A percentile compares a stretch with the other conserved stretches of the same genome.
These are phyloP conservation scores for Bothrops jararaca DNA, from an alignment of 2,113 vertebrate genomes.

Conservation along the genomic window DNA sequence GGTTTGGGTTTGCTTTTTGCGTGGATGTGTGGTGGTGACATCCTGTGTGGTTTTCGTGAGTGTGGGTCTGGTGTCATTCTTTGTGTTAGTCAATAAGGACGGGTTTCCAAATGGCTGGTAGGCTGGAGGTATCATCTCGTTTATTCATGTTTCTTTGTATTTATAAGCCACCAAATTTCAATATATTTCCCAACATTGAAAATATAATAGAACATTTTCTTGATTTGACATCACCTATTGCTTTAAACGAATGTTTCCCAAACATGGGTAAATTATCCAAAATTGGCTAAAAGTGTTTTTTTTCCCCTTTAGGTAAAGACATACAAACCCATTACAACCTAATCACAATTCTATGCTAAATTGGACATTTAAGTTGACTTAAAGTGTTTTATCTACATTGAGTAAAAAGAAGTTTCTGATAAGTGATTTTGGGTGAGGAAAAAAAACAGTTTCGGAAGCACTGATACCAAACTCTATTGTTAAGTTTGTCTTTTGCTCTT, in stretches of 20 bases:
- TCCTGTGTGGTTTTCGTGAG: too few species aligned
- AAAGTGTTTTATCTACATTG: not conserved
- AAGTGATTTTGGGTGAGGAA: not conserved
- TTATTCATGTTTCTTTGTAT: not conserved
- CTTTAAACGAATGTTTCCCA: not conserved
- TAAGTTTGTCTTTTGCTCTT: not conserved
- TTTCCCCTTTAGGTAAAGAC: not conserved
- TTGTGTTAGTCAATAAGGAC: too few species aligned
- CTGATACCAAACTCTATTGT: not conserved
- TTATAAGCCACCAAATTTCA: not conserved
- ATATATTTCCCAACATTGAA: not conserved
- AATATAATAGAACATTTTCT: not conserved
- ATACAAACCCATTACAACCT: not conserved
- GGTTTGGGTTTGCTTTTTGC: too few species aligned
- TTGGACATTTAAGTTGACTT: not conserved
- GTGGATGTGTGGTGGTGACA: too few species aligned
- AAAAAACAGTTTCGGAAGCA: not conserved
- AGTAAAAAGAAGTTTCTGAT: not conserved
- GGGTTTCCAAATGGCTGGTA: too few species aligned
- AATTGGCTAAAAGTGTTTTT: not conserved
- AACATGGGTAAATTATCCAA: not conserved
- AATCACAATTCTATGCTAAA: not conserved
- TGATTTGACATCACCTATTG: not conserved
- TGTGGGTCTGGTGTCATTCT: too few species aligned
- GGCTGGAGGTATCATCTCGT: too few species aligned